A percentile compares a stretch with the other conserved stretches of the same genome.
These are phyloP conservation scores for Leiothrix lutea DNA, from an alignment of 2,113 vertebrate species.

Conservation along the genomic window DNA sequence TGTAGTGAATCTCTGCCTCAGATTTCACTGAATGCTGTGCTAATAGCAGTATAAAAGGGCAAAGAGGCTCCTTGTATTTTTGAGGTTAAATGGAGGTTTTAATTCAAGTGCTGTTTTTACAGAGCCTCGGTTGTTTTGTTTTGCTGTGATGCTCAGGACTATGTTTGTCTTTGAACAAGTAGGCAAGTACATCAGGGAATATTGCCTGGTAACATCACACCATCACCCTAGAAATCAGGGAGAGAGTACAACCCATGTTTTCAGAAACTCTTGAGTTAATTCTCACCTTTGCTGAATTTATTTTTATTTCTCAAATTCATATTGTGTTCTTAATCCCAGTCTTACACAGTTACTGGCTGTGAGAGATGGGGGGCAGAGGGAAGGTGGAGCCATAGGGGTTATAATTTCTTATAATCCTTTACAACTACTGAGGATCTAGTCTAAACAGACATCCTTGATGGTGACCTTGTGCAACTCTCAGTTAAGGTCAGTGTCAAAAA, in stretches of 20 bases:
- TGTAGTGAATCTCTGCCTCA: background rate
- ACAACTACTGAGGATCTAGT: background rate
- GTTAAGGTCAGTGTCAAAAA: background rate
- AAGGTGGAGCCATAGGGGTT: background rate
- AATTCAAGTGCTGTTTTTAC: background rate
- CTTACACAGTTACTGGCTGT: background rate
- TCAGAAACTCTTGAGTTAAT: background rate
- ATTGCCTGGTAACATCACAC: background rate
- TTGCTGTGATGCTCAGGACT: background rate
- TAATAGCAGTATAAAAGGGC: background rate
- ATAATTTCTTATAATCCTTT: background rate
- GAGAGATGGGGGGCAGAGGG: background rate
- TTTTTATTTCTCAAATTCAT: background rate
- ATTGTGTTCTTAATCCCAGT: background rate
- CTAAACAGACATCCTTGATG: background rate
- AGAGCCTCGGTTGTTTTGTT: background rate
- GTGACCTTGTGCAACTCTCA: background rate
- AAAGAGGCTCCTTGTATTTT: background rate
- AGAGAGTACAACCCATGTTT: background rate
- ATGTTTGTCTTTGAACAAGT: background rate
- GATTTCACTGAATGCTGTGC: background rate
- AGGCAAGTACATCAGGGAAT: background rate
- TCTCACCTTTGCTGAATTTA: background rate
- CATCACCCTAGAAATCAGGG: background rate
- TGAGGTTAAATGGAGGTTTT: background rate